Conservation (phyloP, 2,797 vertebrate genomes). For the Diplodus sargus region DNA sequence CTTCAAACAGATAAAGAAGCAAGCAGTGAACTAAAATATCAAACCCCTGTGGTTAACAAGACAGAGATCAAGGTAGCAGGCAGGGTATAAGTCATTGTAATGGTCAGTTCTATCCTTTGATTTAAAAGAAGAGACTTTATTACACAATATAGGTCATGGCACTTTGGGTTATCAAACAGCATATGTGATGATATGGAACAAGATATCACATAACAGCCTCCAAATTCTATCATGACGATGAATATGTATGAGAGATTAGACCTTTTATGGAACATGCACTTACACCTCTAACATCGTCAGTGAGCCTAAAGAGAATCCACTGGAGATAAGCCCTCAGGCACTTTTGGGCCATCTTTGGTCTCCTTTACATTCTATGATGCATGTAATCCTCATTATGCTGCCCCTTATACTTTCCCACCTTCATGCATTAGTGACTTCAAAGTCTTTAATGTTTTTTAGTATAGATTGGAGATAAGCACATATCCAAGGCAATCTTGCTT, state of each 20-base stretch:
- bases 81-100: slow-evolving; percentile 31
- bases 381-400: slow-evolving; percentile 59
- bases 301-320: slow-evolving; percentile 26
- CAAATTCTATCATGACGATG: slow-evolving; percentile 20
- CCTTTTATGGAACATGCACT: slow-evolving; percentile 48
- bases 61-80: slow-evolving; percentile 15
- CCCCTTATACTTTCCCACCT: slow-evolving; percentile 36
- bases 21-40: slow-evolving; percentile 27
- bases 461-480: slow-evolving; percentile 40
- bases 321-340: slow-evolving; percentile 26
- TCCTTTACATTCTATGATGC: slow-evolving; percentile 39
- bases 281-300: slow-evolving; percentile 26
- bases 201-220: not conserved
- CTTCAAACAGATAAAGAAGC: slow-evolving; percentile 1
- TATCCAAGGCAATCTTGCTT: slow-evolving; percentile 24
- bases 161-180: slow-evolving; percentile 6
- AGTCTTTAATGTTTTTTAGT: slow-evolving; percentile 30
- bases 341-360: slow-evolving; percentile 26
- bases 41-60: slow-evolving; percentile 35
- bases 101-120: slow-evolving; percentile 11
- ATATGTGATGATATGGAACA: slow-evolving; percentile 1
- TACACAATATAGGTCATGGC: not conserved
- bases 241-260: slow-evolving; percentile 48
- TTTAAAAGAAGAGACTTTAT: not conserved
- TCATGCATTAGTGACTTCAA: slow-evolving; percentile 51